Evolutionary conservation across 2,888 invertebrate species (phyloP).

Genomic region (Dryomyza anilis): DNA sequence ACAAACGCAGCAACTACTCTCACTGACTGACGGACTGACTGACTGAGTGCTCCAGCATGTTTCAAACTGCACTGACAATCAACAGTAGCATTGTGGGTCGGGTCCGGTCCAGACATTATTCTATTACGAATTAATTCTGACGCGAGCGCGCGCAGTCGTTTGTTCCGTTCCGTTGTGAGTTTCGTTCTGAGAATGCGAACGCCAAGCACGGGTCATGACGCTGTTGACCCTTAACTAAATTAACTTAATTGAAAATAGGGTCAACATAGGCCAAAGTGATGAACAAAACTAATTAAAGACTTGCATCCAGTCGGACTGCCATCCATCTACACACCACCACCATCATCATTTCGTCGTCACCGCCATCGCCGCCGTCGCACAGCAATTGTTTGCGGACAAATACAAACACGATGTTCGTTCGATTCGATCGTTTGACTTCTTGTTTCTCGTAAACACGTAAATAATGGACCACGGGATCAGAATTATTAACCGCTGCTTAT

Average conservation of each 20-base stretch:
- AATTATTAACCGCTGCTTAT: conserved; percentile 25
- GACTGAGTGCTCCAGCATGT: conserved; percentile 45
- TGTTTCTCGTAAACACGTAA: conserved; percentile 6
- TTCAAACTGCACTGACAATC: conserved; percentile 33
- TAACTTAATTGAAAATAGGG: conserved; percentile 62
- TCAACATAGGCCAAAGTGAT: conserved; percentile 62
- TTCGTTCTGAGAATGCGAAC: conserved; percentile 4
- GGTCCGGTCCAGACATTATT: conserved; percentile 37
- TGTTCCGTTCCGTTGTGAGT: not conserved
- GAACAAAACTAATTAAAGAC: conserved; percentile 60
- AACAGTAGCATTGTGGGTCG: conserved; percentile 38
- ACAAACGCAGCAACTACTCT: conserved; percentile 16
- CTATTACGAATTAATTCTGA: conserved; percentile 9
- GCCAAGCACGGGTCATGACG: conserved; percentile 27
- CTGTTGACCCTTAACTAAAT: conserved; percentile 49
- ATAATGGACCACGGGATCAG: conserved; percentile 21
- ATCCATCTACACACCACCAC: conserved; percentile 17
- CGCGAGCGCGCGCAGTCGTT: conserved; percentile 5
- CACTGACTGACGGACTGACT: conserved; percentile 45
- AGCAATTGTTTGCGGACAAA: conserved; percentile 8
- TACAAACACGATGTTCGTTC: too few species aligned
- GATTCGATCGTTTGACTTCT: conserved; percentile 12
- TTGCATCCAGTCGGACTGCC: too few species aligned
- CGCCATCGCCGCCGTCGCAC: not conserved
- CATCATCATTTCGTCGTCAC: not conserved